Conservation (phyloP, 2,113 vertebrate genomes). For the Brachypodius melanocephalos region DNA sequence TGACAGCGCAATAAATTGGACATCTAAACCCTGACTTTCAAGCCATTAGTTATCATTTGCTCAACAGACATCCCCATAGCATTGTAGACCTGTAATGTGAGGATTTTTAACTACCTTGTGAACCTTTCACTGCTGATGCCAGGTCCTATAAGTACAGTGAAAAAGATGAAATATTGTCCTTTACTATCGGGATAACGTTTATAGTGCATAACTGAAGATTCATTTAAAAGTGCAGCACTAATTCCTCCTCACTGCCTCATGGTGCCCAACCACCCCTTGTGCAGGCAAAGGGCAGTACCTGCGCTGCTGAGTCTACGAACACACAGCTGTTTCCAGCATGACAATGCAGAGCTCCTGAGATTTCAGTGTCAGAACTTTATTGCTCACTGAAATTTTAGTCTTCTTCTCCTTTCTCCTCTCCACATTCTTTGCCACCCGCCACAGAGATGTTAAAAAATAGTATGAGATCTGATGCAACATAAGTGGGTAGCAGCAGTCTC, state of each 20-base stretch:
- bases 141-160: not conserved
- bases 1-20: not conserved
- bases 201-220: not conserved
- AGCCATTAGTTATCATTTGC: not conserved
- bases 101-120: not conserved
- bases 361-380: not conserved
- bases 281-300: not conserved
- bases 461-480: conserved; percentile 3
- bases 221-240: not conserved
- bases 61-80: not conserved
- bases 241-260: not conserved
- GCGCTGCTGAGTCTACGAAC: not conserved
- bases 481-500: conserved; percentile 44
- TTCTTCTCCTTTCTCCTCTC: not conserved
- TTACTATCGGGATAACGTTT: not conserved
- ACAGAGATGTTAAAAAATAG: conserved; percentile 28
- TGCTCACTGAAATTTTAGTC: not conserved
- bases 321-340: not conserved
- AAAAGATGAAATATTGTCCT: not conserved
- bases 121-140: not conserved
- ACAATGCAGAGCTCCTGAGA: not conserved
- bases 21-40: not conserved
- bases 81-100: not conserved
- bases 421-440: not conserved
- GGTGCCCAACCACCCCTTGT: not conserved